Base-by-base conservation (phyloP, 2,113 vertebrate genomes). In the Pleuronectes platessa region DNA sequence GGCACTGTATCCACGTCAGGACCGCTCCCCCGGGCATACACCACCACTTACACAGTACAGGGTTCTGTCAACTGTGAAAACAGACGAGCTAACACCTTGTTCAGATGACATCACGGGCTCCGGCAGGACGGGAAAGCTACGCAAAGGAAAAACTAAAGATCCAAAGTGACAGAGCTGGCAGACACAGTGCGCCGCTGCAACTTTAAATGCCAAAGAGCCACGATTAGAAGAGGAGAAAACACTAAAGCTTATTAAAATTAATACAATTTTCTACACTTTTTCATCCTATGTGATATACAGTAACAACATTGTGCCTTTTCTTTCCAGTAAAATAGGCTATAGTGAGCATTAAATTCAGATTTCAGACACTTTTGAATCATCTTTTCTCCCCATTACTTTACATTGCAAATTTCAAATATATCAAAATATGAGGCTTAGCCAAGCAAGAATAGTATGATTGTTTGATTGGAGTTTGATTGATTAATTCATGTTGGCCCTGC, bases 1-100 rank as follows among this genome's bases (percentile, higher is more conserved):
- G 83, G 67, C 73, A 68, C 73, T 90, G 80, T 84, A 85, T 87
- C 78, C 74, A 82, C 47, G 26, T 85, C 81, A 70, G 68, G 64
- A 45, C 56, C 24, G 26, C 13, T 63, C 83, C 55, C 81, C 73
- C 11, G 78, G 73, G 85, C 51, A 82, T 61, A 59, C 74, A 83
- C 59, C 74, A 83, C 59, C 80, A 78, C 80, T 84, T 79, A 86
- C 62, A 74, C 83, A 35, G 76, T 11, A 71, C 81, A 74, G 68
- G 61, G 27, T 66, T 72, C 68, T 83, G 66, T 84, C 78, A 81
- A 37, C 68, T 85, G 72, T 68, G 74, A 81, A 84, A 79, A 78
- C 81, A 72, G 51, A 54, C 18, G 51, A 54, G 51, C 51, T n/a
- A 54, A 54, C 51, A 54, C 76, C 75, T 78, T 79, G 78, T 65